A percentile compares a stretch with the other conserved stretches of the same genome.
Evolutionary conservation across 2,888 invertebrate species (phyloP).

Genomic region (Junonia oenone): DNA sequence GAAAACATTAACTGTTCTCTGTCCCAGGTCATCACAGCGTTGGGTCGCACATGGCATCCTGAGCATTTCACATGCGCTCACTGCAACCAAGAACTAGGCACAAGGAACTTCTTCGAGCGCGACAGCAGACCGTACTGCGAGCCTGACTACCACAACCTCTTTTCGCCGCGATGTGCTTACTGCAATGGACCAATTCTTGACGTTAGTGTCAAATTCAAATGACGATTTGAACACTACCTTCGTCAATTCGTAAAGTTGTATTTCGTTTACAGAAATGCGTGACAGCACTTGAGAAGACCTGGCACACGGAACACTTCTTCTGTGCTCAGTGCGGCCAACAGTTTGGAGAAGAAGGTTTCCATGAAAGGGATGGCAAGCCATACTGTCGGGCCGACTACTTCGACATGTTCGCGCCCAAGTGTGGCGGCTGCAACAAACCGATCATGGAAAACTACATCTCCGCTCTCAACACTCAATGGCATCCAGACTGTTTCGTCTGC

Average conservation of each 20-base stretch:
- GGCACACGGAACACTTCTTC: slow-evolving; percentile 99
- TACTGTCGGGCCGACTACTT: slow-evolving; percentile 98
- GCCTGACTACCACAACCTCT: slow-evolving; percentile 98
- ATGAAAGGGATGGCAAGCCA: slow-evolving; percentile 96
- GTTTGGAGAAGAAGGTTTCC: slow-evolving; percentile 98
- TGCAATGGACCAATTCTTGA: slow-evolving; percentile 99
- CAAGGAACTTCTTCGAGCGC: slow-evolving; percentile 98
- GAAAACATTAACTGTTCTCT: slow-evolving; percentile 24
- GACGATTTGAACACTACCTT: not conserved
- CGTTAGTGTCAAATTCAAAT: slow-evolving; percentile 81
- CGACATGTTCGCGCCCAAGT: slow-evolving; percentile 98
- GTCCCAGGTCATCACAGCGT: slow-evolving; percentile 90
- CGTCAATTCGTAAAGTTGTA: not conserved
- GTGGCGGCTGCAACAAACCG: slow-evolving; percentile 96
- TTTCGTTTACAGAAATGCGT: slow-evolving; percentile 94
- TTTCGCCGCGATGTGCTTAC: slow-evolving; percentile 98
- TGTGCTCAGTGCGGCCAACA: slow-evolving; percentile 98
- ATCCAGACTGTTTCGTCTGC: slow-evolving; percentile 99
- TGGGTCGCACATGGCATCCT: slow-evolving; percentile 99
- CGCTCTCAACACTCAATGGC: slow-evolving; percentile 98
- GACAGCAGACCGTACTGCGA: slow-evolving; percentile 99
- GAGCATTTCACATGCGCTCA: slow-evolving; percentile 99
- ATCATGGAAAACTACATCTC: slow-evolving; percentile 99
- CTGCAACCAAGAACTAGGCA: slow-evolving; percentile 97
- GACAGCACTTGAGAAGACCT: slow-evolving; percentile 97